phyloP scores from a whole-genome alignment of 2,113 vertebrate genomes.

The Apus apus region DNA sequence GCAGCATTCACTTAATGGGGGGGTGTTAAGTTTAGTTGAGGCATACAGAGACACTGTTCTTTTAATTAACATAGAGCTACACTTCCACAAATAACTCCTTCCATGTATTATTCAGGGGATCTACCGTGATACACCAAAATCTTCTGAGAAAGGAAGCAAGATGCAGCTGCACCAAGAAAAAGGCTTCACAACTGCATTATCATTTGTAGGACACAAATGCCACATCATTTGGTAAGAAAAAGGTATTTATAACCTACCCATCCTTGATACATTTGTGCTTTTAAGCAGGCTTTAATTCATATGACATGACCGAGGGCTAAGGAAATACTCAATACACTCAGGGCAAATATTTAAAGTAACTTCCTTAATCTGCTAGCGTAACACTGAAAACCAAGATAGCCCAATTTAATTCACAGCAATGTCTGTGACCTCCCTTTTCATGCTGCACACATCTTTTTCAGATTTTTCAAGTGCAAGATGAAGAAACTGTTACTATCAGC shows the following conservation, averaged over 20 bases:
- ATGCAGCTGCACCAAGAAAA: not conserved
- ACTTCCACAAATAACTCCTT: not conserved
- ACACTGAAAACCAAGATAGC: not conserved
- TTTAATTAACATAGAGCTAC: not conserved
- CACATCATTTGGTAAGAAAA: not conserved
- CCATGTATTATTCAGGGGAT: not conserved
- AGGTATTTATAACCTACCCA: not conserved
- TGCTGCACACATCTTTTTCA: not conserved
- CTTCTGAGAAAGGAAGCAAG: not conserved
- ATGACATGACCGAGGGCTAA: not conserved
- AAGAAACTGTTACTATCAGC: not conserved
- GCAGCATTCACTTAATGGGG: not conserved
- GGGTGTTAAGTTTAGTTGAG: not conserved
- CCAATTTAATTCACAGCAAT: not conserved
- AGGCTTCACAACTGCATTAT: not conserved
- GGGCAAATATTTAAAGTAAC: not conserved
- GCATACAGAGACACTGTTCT: not conserved
- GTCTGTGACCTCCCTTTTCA: not conserved
- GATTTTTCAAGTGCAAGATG: not conserved
- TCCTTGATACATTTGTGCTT: not conserved
- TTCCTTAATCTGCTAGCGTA: not conserved
- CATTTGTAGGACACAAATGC: not conserved
- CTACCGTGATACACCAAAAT: not conserved
- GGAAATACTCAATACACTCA: not conserved
- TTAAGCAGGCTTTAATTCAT: not conserved